Evolutionary conservation across 2,888 invertebrate species (phyloP), one percentile per base, ranked within the genome.

Genomic region (Invenusta paracnida): DNA sequence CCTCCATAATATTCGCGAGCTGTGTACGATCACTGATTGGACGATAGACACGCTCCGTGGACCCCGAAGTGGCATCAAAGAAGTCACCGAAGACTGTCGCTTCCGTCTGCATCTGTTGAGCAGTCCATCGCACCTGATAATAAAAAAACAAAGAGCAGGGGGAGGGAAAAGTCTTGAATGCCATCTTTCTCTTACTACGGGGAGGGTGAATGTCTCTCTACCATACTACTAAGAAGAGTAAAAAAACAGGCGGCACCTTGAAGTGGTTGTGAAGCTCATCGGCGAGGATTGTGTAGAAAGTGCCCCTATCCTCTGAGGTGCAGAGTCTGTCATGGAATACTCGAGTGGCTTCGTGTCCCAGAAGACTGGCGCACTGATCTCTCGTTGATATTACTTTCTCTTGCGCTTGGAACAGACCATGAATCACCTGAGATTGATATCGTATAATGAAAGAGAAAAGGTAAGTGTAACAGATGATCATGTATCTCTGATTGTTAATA

Each of bases 281-380:
- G 0, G 91, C 88, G 29, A 91, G 89, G 86, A 89, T 89, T 85
- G 89, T 88, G 87, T 89, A 91, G 89, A 91, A 91, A 2, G 88
- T 86, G 5, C 84, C 84, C 82, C 90, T 87, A 87, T 91, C 91
- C 30, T 88, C 88, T 1, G 85, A 83, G 85, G 89, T 88, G 25
- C 90, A 89, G 28, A 91, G 89, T 25, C 91, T 88, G 85, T 91
- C 91, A 85, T 91, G 91, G 88, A 91, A 91, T 17, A 91, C 90
- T 25, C 91, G 87, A 0, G 90, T 90, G 17, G 90, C 90, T 86
- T 91, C 91, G 87, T 91, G 91, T 0, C 90, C 90, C 87, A 91
- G 90, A 85, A 91, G 88, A 88, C 90, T 90, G 1, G 90, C 90
- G 85, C 90, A 89, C 86, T 89, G 89, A 67, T 91, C 91, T 82